Percentiles rank a stretch among this genome's conserved stretches.
Conservation (phyloP, 2,888 invertebrate genomes). For the Marasmarcha lunaedactyla region DNA sequence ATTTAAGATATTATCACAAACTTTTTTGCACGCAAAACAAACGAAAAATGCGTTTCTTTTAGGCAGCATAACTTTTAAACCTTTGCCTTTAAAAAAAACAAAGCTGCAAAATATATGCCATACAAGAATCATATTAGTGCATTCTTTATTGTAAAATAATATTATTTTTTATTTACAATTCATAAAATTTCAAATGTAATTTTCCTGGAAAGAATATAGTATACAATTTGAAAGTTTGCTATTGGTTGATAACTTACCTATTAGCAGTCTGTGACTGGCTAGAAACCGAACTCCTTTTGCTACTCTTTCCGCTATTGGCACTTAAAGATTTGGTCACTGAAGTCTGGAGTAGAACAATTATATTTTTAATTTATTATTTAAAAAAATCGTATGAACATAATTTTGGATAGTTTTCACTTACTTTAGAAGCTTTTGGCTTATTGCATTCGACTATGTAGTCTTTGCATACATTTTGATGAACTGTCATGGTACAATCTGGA, state of each 20-base stretch:
- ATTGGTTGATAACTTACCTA: conserved; percentile 39
- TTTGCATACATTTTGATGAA: conserved; percentile 89
- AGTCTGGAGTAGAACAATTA: conserved; percentile 30
- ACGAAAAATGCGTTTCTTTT: conserved; percentile 41
- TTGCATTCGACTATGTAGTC: conserved; percentile 89
- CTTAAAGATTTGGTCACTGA: conserved; percentile 59
- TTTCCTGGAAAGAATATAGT: neutral
- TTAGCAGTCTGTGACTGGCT: conserved; percentile 56
- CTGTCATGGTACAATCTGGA: conserved; percentile 86
- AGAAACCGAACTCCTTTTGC: conserved; percentile 59
- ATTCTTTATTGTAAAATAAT: neutral
- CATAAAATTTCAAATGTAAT: neutral
- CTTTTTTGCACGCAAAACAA: conserved; percentile 48
- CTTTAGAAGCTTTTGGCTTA: conserved; percentile 77
- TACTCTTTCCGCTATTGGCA: conserved; percentile 54
- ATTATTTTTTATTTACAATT: neutral
- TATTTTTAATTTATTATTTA: too few relatives aligned
- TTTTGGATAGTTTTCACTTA: too few relatives aligned
- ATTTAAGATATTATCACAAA: neutral
- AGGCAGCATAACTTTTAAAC: conserved; percentile 13
- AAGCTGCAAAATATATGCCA: conserved; percentile 64
- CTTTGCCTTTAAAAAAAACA: conserved; percentile 29
- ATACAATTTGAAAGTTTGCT: conserved; percentile 1
- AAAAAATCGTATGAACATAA: too few relatives aligned
- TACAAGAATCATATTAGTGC: conserved; percentile 21